These are phyloP conservation scores for Drosophila monieri DNA, from an alignment of 2,888 invertebrate species.

Conservation along the genomic window DNA sequence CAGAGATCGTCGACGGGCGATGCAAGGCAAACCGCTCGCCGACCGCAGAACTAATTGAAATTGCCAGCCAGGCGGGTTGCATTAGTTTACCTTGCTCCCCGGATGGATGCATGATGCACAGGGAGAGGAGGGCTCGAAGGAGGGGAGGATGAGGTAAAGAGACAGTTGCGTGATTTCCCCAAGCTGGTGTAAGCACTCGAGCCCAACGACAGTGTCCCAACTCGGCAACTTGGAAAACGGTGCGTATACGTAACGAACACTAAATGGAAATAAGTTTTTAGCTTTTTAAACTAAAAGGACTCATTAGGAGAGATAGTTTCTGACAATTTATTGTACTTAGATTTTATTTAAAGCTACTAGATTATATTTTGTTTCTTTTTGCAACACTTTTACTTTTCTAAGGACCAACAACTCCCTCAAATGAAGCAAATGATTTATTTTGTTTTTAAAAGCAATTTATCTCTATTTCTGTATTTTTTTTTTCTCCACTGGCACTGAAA, in stretches of 20 bases:
- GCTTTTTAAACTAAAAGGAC: neutral
- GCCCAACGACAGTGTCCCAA: constrained; percentile 1
- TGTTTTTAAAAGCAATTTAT: constrained; percentile 46
- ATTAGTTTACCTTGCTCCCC: constrained; percentile 26
- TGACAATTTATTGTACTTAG: too few species aligned
- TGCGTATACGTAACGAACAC: constrained; percentile 26
- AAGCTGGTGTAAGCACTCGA: constrained; percentile 2
- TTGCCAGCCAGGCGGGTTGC: constrained; percentile 44
- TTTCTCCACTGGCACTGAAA: constrained; percentile 14
- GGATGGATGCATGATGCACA: neutral
- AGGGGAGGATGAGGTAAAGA: neutral
- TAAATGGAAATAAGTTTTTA: neutral
- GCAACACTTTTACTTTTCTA: neutral
- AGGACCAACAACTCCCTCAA: neutral
- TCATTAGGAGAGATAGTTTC: neutral
- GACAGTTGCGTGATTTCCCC: constrained; percentile 17
- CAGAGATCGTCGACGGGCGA: constrained; percentile 15
- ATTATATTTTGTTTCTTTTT: neutral
- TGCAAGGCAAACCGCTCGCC: constrained; percentile 26
- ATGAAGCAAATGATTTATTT: constrained; percentile 37
- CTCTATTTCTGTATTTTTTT: constrained; percentile 8
- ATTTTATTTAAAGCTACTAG: neutral
- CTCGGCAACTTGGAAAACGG: constrained; percentile 12
- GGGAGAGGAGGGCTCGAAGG: neutral
- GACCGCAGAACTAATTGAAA: constrained; percentile 56